A percentile compares a stretch with the other conserved stretches of the same genome.
These are phyloP conservation scores for Micromussa lordhowensis DNA, from an alignment of 92 coral and sea anemone genomes.

Conservation along the genomic window DNA sequence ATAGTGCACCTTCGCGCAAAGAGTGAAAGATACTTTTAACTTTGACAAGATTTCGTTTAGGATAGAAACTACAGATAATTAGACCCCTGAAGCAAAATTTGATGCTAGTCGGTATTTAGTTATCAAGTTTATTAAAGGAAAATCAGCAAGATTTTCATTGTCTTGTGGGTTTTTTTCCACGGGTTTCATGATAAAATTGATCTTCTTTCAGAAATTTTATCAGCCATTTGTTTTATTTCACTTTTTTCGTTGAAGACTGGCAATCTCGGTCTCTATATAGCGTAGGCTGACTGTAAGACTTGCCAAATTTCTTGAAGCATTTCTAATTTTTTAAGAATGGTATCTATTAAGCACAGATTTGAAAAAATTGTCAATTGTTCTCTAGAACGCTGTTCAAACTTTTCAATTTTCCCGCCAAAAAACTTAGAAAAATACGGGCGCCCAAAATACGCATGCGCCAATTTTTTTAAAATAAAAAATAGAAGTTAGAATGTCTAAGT, in stretches of 20 bases:
- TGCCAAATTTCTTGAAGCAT: neutral
- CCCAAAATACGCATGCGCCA: slow-evolving; percentile 4
- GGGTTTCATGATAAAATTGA: neutral
- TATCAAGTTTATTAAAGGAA: neutral
- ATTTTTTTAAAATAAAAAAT: neutral
- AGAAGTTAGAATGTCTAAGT: neutral
- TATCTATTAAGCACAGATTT: no score
- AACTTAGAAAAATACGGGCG: neutral
- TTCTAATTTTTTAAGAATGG: neutral
- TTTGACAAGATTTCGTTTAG: neutral
- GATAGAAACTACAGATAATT: no score
- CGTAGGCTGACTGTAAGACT: neutral
- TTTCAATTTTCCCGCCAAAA: slow-evolving; percentile 12
- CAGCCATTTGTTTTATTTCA: neutral
- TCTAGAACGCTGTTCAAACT: neutral
- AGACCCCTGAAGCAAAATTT: neutral
- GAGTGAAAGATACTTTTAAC: no score
- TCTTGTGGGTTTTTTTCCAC: neutral
- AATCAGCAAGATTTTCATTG: neutral
- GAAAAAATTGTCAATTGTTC: neutral
- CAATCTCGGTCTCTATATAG: neutral
- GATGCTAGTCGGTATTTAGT: neutral
- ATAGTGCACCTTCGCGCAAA: neutral
- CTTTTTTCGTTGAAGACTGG: neutral
- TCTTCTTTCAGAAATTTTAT: neutral